A percentile compares a stretch with the other conserved stretches of the same genome.
These are phyloP conservation scores for Lithobius niger DNA, from an alignment of 1,140 invertebrate genomes.

Conservation along the genomic window DNA sequence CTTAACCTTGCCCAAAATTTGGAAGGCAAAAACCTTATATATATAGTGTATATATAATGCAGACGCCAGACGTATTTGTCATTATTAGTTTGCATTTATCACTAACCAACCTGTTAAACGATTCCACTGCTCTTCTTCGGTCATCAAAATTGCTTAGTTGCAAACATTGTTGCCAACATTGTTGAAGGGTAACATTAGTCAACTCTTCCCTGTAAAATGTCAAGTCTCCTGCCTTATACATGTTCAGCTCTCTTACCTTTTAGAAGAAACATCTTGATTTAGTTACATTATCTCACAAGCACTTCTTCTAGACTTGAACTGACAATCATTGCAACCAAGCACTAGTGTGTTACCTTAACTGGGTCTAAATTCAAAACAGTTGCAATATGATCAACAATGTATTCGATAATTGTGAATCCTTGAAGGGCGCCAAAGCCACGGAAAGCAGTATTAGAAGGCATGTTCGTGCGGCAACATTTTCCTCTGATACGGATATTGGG, in stretches of 20 bases:
- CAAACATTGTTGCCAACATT: conserved; percentile 73
- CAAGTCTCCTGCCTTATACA: conserved; percentile 61
- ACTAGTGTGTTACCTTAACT: conserved; percentile 36
- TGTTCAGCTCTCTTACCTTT: conserved; percentile 52
- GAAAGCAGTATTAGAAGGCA: conserved; percentile 81
- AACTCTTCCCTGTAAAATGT: conserved; percentile 70
- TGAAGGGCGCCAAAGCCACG: conserved; percentile 80
- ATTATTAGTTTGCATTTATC: too few relatives aligned
- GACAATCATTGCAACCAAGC: too few relatives aligned
- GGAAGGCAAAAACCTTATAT: too few relatives aligned
- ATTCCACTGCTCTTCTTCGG: conserved; percentile 43
- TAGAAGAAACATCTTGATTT: not conserved
- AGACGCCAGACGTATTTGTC: too few relatives aligned
- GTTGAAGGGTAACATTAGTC: conserved; percentile 54
- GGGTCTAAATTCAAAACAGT: conserved; percentile 47
- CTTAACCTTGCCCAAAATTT: too few relatives aligned
- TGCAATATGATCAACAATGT: conserved; percentile 60
- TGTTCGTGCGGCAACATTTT: conserved; percentile 64
- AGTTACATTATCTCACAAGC: too few relatives aligned
- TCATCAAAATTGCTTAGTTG: conserved; percentile 49
- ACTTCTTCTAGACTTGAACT: too few relatives aligned
- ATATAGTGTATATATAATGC: too few relatives aligned
- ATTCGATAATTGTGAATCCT: conserved; percentile 71
- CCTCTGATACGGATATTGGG: conserved; percentile 51
- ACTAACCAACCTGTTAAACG: conserved; percentile 58